Percentiles rank a stretch among this genome's conserved stretches.
Evolutionary conservation across 2,113 vertebrate genomes (phyloP).

Genomic region (Tachysurus fulvidraco): DNA sequence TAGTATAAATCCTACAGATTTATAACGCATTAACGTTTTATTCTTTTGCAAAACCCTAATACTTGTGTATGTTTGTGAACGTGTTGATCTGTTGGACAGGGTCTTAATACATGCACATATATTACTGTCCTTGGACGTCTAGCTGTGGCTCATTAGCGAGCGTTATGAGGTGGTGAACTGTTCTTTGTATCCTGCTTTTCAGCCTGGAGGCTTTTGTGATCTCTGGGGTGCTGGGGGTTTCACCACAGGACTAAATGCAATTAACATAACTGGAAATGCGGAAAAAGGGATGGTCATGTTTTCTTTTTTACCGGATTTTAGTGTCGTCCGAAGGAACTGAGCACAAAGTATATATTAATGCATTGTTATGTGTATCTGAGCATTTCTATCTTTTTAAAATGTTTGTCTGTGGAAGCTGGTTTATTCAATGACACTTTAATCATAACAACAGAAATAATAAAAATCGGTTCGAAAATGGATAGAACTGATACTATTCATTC

Average conservation of each 20-base stretch:
- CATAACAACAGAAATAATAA: neutral
- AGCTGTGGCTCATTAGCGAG: slow-evolving; percentile 37
- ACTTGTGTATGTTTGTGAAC: neutral
- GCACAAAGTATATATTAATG: neutral
- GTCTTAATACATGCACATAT: neutral
- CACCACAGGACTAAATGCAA: neutral
- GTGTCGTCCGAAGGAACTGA: neutral
- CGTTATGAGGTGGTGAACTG: slow-evolving; percentile 15
- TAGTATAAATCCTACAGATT: slow-evolving; percentile 1
- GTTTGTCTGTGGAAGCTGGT: neutral
- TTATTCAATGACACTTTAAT: neutral
- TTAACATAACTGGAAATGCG: slow-evolving; percentile 6
- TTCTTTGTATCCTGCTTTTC: slow-evolving; percentile 33
- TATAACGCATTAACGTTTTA: neutral
- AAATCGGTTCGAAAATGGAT: neutral
- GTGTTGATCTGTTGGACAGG: neutral
- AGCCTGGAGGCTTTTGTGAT: neutral
- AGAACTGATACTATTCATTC: too few relatives aligned
- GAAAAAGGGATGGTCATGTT: neutral
- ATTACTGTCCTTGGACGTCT: neutral
- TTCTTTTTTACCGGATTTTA: neutral
- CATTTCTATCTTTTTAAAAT: neutral
- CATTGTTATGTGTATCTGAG: neutral
- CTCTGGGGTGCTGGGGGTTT: slow-evolving; percentile 29
- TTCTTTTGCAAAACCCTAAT: neutral